Base-by-base conservation (phyloP, 1,140 invertebrate species). In the Drosophila setifemur region DNA sequence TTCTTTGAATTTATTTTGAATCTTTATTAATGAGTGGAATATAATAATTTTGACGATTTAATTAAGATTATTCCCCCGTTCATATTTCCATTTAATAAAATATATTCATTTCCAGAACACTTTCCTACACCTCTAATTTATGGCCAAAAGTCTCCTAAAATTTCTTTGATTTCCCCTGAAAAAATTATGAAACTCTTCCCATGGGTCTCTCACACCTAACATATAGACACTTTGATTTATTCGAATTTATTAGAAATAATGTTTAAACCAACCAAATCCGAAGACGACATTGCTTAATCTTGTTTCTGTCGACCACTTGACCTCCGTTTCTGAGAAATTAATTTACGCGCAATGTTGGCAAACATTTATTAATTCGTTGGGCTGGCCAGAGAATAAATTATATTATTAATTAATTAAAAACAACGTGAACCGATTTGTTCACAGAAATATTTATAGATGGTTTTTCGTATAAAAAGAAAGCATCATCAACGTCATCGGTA, bases 321-420 rank as follows among this genome's bases (percentile, higher is more conserved):
- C 61, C 74, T 78, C 7, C 39, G 25, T 26, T 35, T 16, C 21
- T 4, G 12, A n/a, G 49, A 55, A 29, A 64, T 63, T 23, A 75
- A 50, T 47, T 47, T 39, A 40, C 55, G 60, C 48, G 29, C 54
- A 48, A 28, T 18, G 47, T 23, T 58, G 29, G 58, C 58, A 71
- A n/a, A 44, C 67, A 53, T 76, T 76, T 70, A 76, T 76, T 52
- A 76, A 69, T 76, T 63, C 47, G 55, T 53, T 70, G 63, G 48
- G 23, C 43, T 57, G 47, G 5, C 37, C 26, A 5, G 33, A 16
- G 21, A 14, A 68, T 67, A 68, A 69, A 63, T 69, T 61, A 63
- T 78, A 54, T 28, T 68, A 57, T 78, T 53, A 69, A 78, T 78
- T 78, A 78, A 73, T 78, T 73, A 57, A 78, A 40, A 55, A 37